Evolutionary conservation across 2,113 vertebrate genomes (phyloP), one percentile per base, ranked within the genome.

Genomic region (Saimiri boliviensis): DNA sequence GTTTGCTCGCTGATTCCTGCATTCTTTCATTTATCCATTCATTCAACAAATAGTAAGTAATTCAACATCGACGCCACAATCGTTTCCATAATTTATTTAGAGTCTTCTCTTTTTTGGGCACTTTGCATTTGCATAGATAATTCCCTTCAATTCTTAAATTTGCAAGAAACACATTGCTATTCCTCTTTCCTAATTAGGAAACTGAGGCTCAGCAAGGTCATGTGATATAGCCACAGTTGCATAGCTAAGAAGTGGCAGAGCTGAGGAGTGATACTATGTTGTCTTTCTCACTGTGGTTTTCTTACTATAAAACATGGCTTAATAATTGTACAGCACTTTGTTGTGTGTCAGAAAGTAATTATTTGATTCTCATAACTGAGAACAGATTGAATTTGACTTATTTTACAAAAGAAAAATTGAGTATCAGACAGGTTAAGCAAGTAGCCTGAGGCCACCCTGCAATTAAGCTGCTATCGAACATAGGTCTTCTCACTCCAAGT

Each of bases 331-430:
- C 0, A 8, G 27, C 30, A 30, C 32, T 90, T 91, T 63, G 52
- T 32, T 47, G 74, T 27, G 2, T 5, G 37, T 47, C 35, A 35
- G 5, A 49, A 89, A 90, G 37, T 37, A 58, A 95, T 80, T 60
- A 40, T 89, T 74, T 60, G 8, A 88, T 81, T 93, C 84, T 93
- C 42, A 27, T n/a, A 94, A 89, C 17, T 56, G 42, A 89, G 76
- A 58, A 16, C 1, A 91, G 47, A 93, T 81, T 76, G 81, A 66
- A 90, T 77, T 56, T 89, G 52, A 35, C 30, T 52, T 80, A 82
- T 68, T 77, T 91, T 37, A 84, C 47, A 90, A 58, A 95, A 77
- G 30, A 1, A 40, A 76, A 70, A 91, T 20, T 58, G 82, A 93
- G 58, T 60, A 35, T 96, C 56, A 93, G 63, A 45, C 11, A 80